Conservation (phyloP, 2,888 invertebrate species). For the Rhingia rostrata region DNA sequence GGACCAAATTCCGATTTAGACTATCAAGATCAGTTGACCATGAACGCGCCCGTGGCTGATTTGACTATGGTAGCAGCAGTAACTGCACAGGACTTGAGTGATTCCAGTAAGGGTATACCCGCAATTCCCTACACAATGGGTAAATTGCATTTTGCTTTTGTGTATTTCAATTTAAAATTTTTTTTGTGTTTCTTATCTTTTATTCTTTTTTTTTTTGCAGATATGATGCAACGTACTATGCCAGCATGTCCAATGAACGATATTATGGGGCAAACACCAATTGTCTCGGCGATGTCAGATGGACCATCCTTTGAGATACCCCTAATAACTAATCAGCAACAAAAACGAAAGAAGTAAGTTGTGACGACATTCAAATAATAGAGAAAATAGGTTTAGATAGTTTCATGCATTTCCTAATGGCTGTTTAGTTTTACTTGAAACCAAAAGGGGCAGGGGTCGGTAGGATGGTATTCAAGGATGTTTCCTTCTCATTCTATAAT, state of each 20-base stretch:
- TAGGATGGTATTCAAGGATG: no score
- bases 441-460: no score
- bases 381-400: no score
- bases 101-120: conserved; percentile 50
- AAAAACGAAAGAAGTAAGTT: conserved; percentile 83
- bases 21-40: conserved; percentile 75
- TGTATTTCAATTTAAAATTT: background rate
- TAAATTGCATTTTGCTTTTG: conserved; percentile 28
- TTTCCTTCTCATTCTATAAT: no score
- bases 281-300: conserved; percentile 89
- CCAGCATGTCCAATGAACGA: conserved; percentile 63
- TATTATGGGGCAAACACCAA: conserved; percentile 84
- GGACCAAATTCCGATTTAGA: conserved; percentile 76
- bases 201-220: conserved; percentile 18
- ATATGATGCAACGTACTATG: conserved; percentile 66
- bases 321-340: conserved; percentile 80
- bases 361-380: no score
- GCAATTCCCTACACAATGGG: conserved; percentile 75
- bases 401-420: no score
- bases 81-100: conserved; percentile 62
- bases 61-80: conserved; percentile 66
- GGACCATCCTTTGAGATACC: conserved; percentile 84
- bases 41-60: conserved; percentile 71
- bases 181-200: background rate
- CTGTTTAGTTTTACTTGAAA: no score